These are phyloP conservation scores for Podarcis raffonei DNA, from an alignment of 2,113 vertebrate genomes.

Conservation along the genomic window DNA sequence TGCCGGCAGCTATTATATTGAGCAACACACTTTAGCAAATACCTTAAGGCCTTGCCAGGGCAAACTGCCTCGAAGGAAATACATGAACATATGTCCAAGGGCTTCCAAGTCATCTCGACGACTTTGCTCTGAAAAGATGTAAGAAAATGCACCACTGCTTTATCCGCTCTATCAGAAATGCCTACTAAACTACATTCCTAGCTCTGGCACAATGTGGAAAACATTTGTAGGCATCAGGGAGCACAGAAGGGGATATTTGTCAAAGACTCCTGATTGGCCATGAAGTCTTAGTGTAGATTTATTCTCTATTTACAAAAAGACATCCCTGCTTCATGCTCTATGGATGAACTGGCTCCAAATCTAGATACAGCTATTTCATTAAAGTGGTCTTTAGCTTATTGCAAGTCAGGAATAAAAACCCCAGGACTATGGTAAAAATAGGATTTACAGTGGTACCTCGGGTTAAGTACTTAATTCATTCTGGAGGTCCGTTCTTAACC, in stretches of 20 bases:
- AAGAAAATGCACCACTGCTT: constrained; percentile 43
- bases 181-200: neutral
- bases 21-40: constrained; percentile 54
- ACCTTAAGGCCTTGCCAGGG: constrained; percentile 99
- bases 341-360: neutral
- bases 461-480: too few species aligned
- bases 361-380: neutral
- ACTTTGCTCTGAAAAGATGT: constrained; percentile 89
- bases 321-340: neutral
- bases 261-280: neutral
- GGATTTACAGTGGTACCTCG: neutral
- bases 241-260: neutral
- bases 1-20: constrained; percentile 9
- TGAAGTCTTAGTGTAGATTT: neutral
- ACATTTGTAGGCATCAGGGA: neutral
- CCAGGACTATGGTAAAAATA: neutral
- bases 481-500: too few species aligned
- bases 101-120: constrained; percentile 97
- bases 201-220: neutral
- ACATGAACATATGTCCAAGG: constrained; percentile 99
- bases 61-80: constrained; percentile 97
- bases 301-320: neutral
- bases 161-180: constrained; percentile 43
- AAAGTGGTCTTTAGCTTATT: neutral
- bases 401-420: neutral